phyloP scores from a whole-genome alignment of 2,113 vertebrate genomes.

The Zosterops hypoxanthus region DNA sequence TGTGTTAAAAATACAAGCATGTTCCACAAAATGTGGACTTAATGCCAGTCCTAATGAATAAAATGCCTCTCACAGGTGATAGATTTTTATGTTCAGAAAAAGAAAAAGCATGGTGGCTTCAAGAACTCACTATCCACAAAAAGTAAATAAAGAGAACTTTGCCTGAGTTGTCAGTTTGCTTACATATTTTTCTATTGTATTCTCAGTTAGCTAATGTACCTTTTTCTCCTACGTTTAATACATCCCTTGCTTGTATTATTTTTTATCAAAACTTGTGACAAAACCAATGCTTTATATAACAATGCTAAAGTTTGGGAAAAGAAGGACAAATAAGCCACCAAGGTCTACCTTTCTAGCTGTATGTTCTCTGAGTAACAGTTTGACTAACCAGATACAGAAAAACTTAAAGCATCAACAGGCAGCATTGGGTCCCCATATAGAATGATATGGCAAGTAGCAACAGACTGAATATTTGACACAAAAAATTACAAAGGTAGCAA shows the following conservation, averaged over 20 bases:
- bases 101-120: background rate
- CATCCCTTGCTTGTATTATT: background rate
- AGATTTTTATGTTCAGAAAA: background rate
- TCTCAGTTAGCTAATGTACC: background rate
- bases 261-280: background rate
- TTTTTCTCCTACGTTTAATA: background rate
- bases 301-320: background rate
- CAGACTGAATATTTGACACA: background rate
- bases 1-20: background rate
- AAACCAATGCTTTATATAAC: background rate
- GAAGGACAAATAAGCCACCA: background rate
- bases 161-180: background rate
- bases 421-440: background rate
- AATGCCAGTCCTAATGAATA: background rate
- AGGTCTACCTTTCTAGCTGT: background rate
- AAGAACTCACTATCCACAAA: background rate
- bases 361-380: background rate
- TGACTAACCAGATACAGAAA: background rate
- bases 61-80: background rate
- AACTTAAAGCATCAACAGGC: background rate
- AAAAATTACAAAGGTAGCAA: background rate
- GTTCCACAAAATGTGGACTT: background rate
- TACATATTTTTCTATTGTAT: background rate
- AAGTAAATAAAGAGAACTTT: background rate
- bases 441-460: background rate